These are phyloP conservation scores for Lasioglossum malachurum DNA, from an alignment of 2,888 invertebrate species.

Conservation along the genomic window DNA sequence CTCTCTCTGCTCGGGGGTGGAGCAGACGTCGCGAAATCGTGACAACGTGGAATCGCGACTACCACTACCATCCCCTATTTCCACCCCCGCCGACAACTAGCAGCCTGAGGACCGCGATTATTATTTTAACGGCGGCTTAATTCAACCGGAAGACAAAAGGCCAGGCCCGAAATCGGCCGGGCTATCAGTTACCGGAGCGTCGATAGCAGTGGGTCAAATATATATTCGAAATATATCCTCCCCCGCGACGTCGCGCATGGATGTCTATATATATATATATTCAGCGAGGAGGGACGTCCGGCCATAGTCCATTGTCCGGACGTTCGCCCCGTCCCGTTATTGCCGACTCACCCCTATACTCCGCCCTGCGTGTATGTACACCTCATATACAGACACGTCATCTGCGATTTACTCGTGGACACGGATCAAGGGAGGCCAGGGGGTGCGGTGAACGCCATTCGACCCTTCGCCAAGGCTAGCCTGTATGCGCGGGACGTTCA, in stretches of 20 bases:
- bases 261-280: conserved; percentile 13
- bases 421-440: conserved; percentile 31
- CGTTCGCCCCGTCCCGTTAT: conserved; percentile 69
- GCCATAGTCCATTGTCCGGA: conserved; percentile 68
- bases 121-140: conserved; percentile 72
- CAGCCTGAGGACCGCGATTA: conserved; percentile 44
- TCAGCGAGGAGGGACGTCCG: conserved; percentile 56
- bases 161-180: conserved; percentile 41
- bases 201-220: conserved; percentile 72
- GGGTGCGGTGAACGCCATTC: conserved; percentile 3
- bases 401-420: conserved; percentile 64
- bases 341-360: conserved; percentile 47
- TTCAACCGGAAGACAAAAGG: conserved; percentile 58
- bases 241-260: conserved; percentile 21
- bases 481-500: conserved; percentile 16
- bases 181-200: conserved; percentile 68
- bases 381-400: conserved; percentile 66
- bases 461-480: not conserved
- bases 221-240: conserved; percentile 69
- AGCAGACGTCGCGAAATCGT: conserved; percentile 39
- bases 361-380: conserved; percentile 35
- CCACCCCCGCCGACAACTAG: not conserved
- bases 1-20: not conserved
- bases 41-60: conserved; percentile 48
- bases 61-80: not conserved